Evolutionary conservation across 1,140 invertebrate genomes (phyloP).

Genomic region (Manduca sexta): DNA sequence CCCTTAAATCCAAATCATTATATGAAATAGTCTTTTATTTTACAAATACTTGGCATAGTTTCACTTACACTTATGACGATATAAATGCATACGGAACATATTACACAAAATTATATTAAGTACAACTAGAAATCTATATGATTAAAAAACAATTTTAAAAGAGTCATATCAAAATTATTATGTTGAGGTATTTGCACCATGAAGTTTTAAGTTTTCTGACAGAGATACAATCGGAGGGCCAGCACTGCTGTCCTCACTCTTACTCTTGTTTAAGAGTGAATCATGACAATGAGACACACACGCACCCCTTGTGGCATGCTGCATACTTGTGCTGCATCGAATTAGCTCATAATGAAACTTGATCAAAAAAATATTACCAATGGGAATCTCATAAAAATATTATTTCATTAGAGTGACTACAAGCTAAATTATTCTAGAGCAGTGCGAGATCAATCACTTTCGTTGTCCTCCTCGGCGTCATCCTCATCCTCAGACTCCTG

Average conservation of each 20-base stretch:
- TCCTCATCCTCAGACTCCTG: conserved; percentile 6
- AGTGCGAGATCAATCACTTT: conserved; percentile 8
- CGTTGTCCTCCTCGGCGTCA: conserved; percentile 8
- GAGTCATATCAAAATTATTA: background rate
- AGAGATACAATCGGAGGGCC: too few relatives aligned
- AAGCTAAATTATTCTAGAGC: background rate
- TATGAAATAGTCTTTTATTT: conserved; percentile 6
- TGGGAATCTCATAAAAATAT: background rate
- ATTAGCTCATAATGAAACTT: too few relatives aligned
- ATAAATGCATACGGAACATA: conserved; percentile 5
- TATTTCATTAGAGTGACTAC: background rate
- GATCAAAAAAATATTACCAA: too few relatives aligned
- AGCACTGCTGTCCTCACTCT: background rate
- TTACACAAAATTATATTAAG: conserved; percentile 4
- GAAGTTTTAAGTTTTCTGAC: background rate
- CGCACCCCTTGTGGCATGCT: too few relatives aligned
- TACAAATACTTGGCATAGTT: conserved; percentile 9
- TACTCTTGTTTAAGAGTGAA: background rate
- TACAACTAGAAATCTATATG: conserved; percentile 1
- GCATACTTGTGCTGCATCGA: too few relatives aligned
- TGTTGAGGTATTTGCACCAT: background rate
- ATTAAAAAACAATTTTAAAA: background rate
- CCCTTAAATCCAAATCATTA: background rate
- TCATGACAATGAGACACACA: background rate
- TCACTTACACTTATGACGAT: conserved; percentile 3